Evolutionary conservation across 1,140 invertebrate species (phyloP).

Genomic region (Bemisia tabaci): DNA sequence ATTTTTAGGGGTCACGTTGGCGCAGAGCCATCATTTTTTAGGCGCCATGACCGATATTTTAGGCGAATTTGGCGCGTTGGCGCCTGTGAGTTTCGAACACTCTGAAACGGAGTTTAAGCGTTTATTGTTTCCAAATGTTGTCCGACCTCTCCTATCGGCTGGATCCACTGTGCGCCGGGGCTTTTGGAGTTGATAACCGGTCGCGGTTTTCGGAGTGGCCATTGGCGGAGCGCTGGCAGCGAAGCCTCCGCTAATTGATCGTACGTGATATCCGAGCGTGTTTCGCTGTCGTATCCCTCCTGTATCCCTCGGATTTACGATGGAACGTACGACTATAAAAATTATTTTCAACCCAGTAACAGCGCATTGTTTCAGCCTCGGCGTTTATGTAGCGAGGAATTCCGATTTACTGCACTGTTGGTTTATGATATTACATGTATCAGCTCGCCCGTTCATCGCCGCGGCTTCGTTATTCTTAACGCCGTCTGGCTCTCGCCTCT

Average conservation of each 20-base stretch:
- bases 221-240: background rate
- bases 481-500: too few species aligned
- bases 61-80: too few species aligned
- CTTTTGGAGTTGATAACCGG: background rate
- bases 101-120: too few species aligned
- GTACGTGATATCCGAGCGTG: background rate
- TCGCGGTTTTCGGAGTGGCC: background rate
- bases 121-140: too few species aligned
- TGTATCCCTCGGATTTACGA: background rate
- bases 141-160: too few species aligned
- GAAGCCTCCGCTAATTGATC: background rate
- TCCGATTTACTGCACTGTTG: background rate
- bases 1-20: too few species aligned
- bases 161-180: too few species aligned
- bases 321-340: background rate
- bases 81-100: too few species aligned
- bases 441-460: background rate
- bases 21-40: too few species aligned
- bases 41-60: too few species aligned
- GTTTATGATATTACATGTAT: background rate
- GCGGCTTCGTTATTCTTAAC: background rate
- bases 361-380: background rate
- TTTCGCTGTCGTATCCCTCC: background rate
- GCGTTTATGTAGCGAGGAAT: background rate
- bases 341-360: background rate